Evolutionary conservation across 1,140 invertebrate genomes (phyloP).

Genomic region (Drosophila trapezifrons): DNA sequence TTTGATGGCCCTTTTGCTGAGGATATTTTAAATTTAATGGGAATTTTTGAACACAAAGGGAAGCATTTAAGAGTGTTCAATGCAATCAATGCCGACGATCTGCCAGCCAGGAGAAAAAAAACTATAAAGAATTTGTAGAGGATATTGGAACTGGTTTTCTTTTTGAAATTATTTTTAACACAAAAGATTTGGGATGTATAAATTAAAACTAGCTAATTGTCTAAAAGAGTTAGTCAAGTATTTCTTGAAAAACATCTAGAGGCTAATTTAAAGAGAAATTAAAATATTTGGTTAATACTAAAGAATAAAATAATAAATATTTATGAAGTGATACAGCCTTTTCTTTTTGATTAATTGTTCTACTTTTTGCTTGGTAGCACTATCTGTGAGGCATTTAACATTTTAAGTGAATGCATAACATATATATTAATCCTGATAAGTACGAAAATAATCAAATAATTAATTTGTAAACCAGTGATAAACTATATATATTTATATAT

Average conservation of each 20-base stretch:
- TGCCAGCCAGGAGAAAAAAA: background rate
- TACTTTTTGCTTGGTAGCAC: too few species aligned
- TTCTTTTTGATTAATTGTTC: too few species aligned
- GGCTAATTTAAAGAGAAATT: background rate
- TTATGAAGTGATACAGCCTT: too few species aligned
- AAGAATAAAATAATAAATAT: too few species aligned
- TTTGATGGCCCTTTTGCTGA: slow-evolving; percentile 7
- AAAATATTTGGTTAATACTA: background rate
- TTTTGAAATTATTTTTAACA: background rate
- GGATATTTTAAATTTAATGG: slow-evolving; percentile 6
- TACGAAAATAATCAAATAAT: too few species aligned
- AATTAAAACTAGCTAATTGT: background rate
- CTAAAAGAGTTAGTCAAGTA: too few species aligned
- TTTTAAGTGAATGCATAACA: too few species aligned
- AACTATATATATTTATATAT: background rate
- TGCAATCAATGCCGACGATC: background rate
- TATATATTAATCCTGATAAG: too few species aligned
- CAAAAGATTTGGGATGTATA: background rate
- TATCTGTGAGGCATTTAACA: too few species aligned
- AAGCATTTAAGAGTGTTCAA: slow-evolving; percentile 10
- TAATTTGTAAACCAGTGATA: too few species aligned
- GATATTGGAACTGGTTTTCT: background rate
- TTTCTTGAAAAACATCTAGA: too few species aligned
- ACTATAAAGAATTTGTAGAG: background rate
- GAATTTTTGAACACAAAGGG: background rate